A percentile compares a stretch with the other conserved stretches of the same genome.
Conservation (phyloP, 2,113 vertebrate species). For the Pholis gunnellus region DNA sequence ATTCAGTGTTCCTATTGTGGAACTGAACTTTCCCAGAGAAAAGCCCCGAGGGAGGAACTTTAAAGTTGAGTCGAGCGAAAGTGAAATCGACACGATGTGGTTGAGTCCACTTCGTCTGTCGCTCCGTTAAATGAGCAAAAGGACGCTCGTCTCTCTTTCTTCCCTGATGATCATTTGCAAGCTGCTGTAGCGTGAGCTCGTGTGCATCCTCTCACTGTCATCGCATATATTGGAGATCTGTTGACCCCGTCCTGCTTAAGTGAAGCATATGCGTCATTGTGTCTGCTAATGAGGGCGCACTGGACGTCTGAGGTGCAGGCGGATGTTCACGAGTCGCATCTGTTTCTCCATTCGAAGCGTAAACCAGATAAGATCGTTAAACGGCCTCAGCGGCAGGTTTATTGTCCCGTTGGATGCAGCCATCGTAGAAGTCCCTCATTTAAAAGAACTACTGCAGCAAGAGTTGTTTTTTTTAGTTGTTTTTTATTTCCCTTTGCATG, state of each 20-base stretch:
- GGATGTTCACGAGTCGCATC: neutral
- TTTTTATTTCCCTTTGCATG: neutral
- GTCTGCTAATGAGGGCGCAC: neutral
- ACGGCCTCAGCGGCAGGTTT: neutral
- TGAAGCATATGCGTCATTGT: neutral
- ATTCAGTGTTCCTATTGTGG: neutral
- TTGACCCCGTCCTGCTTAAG: neutral
- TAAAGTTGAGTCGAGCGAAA: neutral
- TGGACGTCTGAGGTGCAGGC: neutral
- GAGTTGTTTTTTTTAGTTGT: neutral
- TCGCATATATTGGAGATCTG: neutral
- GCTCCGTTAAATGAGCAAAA: neutral
- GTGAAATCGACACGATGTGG: neutral
- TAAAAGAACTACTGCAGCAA: neutral
- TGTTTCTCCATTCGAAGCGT: neutral
- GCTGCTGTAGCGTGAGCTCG: neutral
- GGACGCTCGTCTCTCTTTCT: neutral
- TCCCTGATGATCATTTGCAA: neutral
- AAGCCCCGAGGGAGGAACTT: neutral
- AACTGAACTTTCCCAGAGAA: neutral
- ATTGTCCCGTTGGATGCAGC: neutral
- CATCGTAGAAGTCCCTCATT: neutral
- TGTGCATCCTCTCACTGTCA: neutral
- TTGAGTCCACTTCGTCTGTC: neutral
- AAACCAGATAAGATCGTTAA: neutral